Conservation (phyloP, 2,888 invertebrate species). For the Melanchra persicariae region DNA sequence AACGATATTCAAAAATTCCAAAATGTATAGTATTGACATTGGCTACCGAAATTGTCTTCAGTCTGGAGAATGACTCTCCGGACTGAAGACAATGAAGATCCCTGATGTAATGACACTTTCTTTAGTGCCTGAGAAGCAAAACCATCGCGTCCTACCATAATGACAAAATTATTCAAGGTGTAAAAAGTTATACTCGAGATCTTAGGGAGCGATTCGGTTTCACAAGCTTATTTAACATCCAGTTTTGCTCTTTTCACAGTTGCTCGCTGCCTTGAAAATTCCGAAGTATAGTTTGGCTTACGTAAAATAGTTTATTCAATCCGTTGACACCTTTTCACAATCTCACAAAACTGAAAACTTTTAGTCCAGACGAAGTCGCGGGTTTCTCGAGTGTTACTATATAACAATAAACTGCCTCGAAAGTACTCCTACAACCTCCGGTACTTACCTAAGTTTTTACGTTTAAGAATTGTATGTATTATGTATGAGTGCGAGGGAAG, state of each 20-base stretch:
- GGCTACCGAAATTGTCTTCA: background rate
- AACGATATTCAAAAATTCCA: background rate
- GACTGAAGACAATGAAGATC: background rate
- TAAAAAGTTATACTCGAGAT: constrained; percentile 22
- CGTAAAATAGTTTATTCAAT: background rate
- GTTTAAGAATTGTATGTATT: constrained; percentile 64
- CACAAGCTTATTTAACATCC: constrained; percentile 9
- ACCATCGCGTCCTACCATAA: constrained; percentile 14
- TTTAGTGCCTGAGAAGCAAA: background rate
- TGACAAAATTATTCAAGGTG: constrained; percentile 26
- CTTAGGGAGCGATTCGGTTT: background rate
- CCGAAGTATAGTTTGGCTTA: background rate
- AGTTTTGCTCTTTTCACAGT: background rate
- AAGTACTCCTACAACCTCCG: constrained; percentile 29
- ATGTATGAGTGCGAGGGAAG: constrained; percentile 62
- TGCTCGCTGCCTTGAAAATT: background rate
- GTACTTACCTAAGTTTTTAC: constrained; percentile 63
- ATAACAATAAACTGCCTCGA: constrained; percentile 28
- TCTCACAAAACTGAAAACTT: constrained; percentile 5
- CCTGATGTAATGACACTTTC: background rate
- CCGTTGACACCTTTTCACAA: background rate
- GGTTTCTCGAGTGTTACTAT: constrained; percentile 21
- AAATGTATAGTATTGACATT: background rate
- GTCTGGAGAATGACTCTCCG: no score
- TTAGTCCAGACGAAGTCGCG: background rate